A percentile compares a stretch with the other conserved stretches of the same genome.
phyloP scores from a whole-genome alignment of 2,888 invertebrate species.

The Aethes cnicana region DNA sequence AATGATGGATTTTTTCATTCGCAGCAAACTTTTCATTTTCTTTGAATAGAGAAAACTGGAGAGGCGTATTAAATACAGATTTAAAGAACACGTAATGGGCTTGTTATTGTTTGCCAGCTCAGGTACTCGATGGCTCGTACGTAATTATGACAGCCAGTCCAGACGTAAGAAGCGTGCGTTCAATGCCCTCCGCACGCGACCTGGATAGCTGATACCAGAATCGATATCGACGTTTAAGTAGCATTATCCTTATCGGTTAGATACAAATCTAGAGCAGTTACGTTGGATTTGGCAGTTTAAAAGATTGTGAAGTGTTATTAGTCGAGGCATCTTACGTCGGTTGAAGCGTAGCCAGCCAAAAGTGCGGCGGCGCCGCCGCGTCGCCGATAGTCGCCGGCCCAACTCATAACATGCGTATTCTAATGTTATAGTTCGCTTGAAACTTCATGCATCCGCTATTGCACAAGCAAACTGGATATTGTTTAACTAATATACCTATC shows the following conservation, averaged over 20 bases:
- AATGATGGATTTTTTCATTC: too few species aligned
- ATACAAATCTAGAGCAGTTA: constrained; percentile 7
- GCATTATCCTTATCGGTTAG: constrained; percentile 18
- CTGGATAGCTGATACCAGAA: constrained; percentile 15
- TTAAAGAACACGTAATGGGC: constrained; percentile 5
- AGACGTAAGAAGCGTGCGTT: constrained; percentile 23
- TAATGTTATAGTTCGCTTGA: constrained; percentile 15
- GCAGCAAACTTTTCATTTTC: too few species aligned
- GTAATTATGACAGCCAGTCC: constrained; percentile 18
- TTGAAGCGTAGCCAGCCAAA: constrained; percentile 27
- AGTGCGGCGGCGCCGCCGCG: constrained; percentile 17
- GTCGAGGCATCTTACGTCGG: background rate
- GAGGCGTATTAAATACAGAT: constrained; percentile 3
- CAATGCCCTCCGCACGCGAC: constrained; percentile 28
- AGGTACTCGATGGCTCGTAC: constrained; percentile 1
- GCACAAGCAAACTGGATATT: too few species aligned
- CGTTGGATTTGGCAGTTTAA: too few species aligned
- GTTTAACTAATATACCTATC: too few species aligned
- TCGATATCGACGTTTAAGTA: constrained; percentile 12
- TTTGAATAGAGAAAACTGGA: too few species aligned
- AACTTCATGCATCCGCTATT: constrained; percentile 7
- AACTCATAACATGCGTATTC: constrained; percentile 22
- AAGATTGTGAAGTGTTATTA: constrained; percentile 13
- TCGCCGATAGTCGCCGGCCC: constrained; percentile 17
- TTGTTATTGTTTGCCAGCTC: constrained; percentile 9